Base-by-base conservation (phyloP, 2,888 invertebrate species). In the Stenodera caucasica region DNA sequence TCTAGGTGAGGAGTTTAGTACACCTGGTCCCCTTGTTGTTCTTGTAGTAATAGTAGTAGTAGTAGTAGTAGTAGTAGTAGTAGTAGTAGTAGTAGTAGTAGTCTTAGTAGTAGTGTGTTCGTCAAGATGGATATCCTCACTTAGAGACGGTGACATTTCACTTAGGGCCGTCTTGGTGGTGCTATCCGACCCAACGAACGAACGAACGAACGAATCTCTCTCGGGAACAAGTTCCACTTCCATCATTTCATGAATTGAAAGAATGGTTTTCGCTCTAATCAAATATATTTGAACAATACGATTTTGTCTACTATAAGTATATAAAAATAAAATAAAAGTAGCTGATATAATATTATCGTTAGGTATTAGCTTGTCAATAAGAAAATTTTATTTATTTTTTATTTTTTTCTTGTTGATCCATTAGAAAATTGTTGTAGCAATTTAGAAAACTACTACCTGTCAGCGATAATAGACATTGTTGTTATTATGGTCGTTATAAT, bases 111-210 rank as follows among this genome's bases (percentile, higher is more conserved):
- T 52, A 57, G 49, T 3, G 18, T 5, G 18, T 30, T 29, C 57
- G 55, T 55, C 59, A 64, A 63, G 68, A 68, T 65, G 64, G 63
- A 68, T 68, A 63, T 61, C 53, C 57, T 59, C 68, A 66, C 68
- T 68, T 68, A 68, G 60, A 60, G 49, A 59, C 55, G 57, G 68
- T 64, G 68, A 66, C 68, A 65, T 68, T 68, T 68, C 68, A 66
- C 68, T 68, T 61, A 63, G 58, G 55, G 37, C 57, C 50, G 21
- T 18, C 21, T 45, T 45, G 45, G 45, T 45, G 45, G 11, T 21
- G 15, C 45, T n/a, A n/a, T n/a, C n/a, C n/a, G n/a, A n/a, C n/a
- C n/a, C n/a, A n/a, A n/a, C n/a, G n/a, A n/a, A n/a, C n/a, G n/a
- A n/a, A n/a, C 45, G 21, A 45, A 18, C 45, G 23, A 45, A 18